Base-by-base conservation (phyloP, 1,140 invertebrate species). In the Hylaeus anthracinus region DNA sequence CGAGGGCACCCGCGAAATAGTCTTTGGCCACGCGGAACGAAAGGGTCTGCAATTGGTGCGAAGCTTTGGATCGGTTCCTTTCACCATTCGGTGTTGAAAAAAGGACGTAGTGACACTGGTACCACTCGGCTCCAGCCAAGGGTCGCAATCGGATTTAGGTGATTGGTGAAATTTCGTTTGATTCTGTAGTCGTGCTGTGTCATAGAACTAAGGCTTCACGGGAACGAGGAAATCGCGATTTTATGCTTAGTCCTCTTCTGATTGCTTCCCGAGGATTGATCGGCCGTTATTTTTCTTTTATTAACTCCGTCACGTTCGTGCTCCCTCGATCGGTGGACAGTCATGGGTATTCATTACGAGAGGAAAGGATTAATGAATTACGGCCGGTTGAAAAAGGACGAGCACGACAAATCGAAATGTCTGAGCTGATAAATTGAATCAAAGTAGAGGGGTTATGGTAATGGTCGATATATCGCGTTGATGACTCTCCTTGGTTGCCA, bases 171-270 rank as follows among this genome's bases (percentile, higher is more conserved):
- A 26, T 26, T 26, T 26, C 0, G 26, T 26, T 0, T 26, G 26
- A 26, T 26, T 26, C 26, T 26, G 26, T 26, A 26, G 26, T 26
- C 26, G 26, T 26, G 26, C 26, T 26, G 26, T 26, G 26, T 26
- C 26, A 26, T 26, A 26, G 26, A 26, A 26, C 26, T 26, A 26
- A 26, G 26, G 26, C 26, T 26, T 56, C 70, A 10, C 73, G 77
- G 70, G 51, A 65, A 72, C 70, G 51, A 39, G 51, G 2, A 71
- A 79, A 79, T 79, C 77, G 15, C 43, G 51, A 70, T 77, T 73
- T 73, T 65, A 51, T 58, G 61, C 37, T 8, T 9, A 6, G 5
- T 4, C 41, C 55, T 10, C 55, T 63, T 53, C 5, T 4, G 15
- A 55, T 61, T 26, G 48, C 37, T 26, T 63, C 14, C 45, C 15